Conservation (phyloP, 2,797 vertebrate species). For the Tympanoctomys barrerae region DNA sequence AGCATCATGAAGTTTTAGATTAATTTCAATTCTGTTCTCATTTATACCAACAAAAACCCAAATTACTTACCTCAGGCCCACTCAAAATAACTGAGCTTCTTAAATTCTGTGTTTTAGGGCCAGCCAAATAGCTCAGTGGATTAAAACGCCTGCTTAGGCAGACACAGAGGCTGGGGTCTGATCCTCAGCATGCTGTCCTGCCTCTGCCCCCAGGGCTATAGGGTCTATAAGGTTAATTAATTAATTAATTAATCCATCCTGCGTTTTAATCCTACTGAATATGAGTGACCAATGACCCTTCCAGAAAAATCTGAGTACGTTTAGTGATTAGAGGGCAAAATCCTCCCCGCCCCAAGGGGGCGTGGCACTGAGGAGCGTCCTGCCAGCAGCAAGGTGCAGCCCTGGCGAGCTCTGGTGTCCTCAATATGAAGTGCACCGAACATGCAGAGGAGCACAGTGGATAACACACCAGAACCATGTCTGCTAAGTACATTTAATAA, state of each 20-base stretch:
- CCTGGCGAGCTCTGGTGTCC: neutral
- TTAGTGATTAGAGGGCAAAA: neutral
- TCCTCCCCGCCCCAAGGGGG: accelerated
- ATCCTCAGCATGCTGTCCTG: too few relatives aligned
- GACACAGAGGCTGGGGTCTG: too few relatives aligned
- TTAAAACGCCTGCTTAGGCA: too few relatives aligned
- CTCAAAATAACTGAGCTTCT: neutral
- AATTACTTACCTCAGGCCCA: neutral
- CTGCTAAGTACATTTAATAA: neutral
- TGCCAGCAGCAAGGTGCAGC: too few relatives aligned
- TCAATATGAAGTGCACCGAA: neutral
- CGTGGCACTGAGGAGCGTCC: neutral
- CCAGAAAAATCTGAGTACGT: neutral
- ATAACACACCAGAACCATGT: neutral
- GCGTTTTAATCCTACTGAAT: neutral
- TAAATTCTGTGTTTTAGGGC: neutral
- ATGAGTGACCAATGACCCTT: neutral
- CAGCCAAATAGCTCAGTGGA: too few relatives aligned
- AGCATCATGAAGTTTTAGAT: constrained; percentile 17
- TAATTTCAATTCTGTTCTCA: neutral
- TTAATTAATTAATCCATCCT: too few relatives aligned
- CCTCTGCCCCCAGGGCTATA: too few relatives aligned
- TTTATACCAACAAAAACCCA: neutral
- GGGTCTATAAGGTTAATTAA: too few relatives aligned
- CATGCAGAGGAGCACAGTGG: neutral